Base-by-base conservation (phyloP, 2,113 vertebrate genomes). In the Chunga burmeisteri region DNA sequence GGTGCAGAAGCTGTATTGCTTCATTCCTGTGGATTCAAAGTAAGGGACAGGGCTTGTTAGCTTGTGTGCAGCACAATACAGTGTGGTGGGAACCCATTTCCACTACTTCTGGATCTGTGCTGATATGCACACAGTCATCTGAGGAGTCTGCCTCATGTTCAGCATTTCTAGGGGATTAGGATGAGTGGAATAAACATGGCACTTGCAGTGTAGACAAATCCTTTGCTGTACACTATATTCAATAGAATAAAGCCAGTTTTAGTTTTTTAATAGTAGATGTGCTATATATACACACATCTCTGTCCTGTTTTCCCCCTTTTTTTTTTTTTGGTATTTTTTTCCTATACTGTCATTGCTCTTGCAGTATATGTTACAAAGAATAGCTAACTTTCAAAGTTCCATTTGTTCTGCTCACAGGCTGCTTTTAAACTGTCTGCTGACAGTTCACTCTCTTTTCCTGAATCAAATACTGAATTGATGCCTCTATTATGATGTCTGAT, bases 71-170 rank as follows among this genome's bases (percentile, higher is more conserved):
- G 77, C 71, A 52, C 36, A 6, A 8, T 49, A n/a, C 49, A 11
- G 34, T 4, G 16, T 44, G 80, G 53, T 40, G 15, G 50, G n/a
- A 91, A 14, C 40, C 23, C 65, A 1, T 18, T 66, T 36, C 59
- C 68, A 22, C 50, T 73, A 2, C 22, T 66, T 50, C 38, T 25
- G 27, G 55, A 32, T 81, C 55, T 70, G 27, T 81, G 81, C 30
- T 0, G 0, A 20, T 40, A 13, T 15, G 3, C 1, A 13, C 29
- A 16, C 1, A 1, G 8, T 71, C 50, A 34, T 70, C 71, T 63
- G 66, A 80, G 75, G 10, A 71, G 53, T 65, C 65, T 89, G 77
- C 77, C 50, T 91, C 46, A 2, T n/a, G 9, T 72, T 82, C 49
- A 63, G 68, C 79, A 13, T 68, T 88, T 83, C 47, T 46, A 13